A percentile compares a stretch with the other conserved stretches of the same genome.
phyloP scores from a whole-genome alignment of 2,888 invertebrate genomes.

The Laspeyria flexula region DNA sequence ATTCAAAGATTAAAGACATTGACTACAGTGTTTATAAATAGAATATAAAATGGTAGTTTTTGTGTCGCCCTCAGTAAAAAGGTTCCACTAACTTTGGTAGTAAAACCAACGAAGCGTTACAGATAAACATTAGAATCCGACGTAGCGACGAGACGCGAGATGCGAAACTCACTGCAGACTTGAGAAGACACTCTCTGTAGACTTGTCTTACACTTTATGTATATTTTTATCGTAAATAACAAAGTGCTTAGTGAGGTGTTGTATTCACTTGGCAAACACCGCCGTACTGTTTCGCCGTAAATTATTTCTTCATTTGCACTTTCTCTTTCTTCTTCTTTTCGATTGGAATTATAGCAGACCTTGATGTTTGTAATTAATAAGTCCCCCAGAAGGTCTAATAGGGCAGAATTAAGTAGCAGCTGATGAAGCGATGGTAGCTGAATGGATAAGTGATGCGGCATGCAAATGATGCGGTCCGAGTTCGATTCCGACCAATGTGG shows the following conservation, averaged over 20 bases:
- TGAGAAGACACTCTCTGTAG: constrained; percentile 24
- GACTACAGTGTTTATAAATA: constrained; percentile 46
- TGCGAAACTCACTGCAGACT: constrained; percentile 49
- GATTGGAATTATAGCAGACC: no score
- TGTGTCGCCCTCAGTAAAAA: constrained; percentile 63
- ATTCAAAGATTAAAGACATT: constrained; percentile 34
- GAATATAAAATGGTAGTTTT: constrained; percentile 54
- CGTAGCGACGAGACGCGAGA: constrained; percentile 55
- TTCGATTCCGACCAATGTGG: no score
- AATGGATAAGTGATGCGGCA: no score
- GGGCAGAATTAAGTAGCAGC: no score
- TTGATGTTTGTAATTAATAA: no score
- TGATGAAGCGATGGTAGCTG: no score
- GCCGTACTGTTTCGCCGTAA: neutral
- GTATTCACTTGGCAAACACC: neutral
- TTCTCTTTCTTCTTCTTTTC: neutral
- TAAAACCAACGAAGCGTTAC: constrained; percentile 78
- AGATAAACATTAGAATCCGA: constrained; percentile 75
- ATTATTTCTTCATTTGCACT: neutral
- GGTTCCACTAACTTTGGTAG: constrained; percentile 67
- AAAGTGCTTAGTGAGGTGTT: constrained; percentile 15
- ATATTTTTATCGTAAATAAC: constrained; percentile 38
- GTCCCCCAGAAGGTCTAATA: no score
- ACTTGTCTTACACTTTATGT: constrained; percentile 37
- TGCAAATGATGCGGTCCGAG: no score